A percentile compares a stretch with the other conserved stretches of the same genome.
phyloP scores from a whole-genome alignment of 2,113 vertebrate genomes.

The Euleptes europaea region DNA sequence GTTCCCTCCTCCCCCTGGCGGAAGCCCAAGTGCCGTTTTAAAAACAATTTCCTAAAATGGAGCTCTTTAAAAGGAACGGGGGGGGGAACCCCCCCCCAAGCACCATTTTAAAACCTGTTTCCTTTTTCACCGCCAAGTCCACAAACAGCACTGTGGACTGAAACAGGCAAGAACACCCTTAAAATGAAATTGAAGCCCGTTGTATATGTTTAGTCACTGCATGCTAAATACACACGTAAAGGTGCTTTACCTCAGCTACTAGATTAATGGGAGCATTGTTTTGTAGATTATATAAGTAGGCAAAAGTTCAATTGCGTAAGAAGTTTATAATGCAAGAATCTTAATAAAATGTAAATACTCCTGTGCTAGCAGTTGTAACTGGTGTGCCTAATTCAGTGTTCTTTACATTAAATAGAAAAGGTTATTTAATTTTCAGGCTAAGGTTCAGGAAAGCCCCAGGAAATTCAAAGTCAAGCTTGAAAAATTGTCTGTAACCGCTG shows the following conservation, averaged over 20 bases:
- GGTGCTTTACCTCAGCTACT: background rate
- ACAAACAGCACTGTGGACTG: too few species aligned
- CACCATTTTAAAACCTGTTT: too few species aligned
- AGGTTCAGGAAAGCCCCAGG: background rate
- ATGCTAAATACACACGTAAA: background rate
- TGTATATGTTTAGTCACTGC: too few species aligned
- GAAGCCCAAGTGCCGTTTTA: too few species aligned
- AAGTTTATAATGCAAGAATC: background rate
- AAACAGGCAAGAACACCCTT: too few species aligned
- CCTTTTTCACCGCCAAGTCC: too few species aligned
- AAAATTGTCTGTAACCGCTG: background rate
- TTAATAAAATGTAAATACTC: background rate
- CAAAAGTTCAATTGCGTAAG: background rate
- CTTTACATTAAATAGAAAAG: background rate
- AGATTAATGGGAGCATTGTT: background rate
- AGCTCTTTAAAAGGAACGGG: too few species aligned
- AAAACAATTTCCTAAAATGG: too few species aligned
- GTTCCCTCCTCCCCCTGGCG: too few species aligned
- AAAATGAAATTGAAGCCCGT: too few species aligned
- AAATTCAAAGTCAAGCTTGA: background rate
- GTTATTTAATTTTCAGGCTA: background rate
- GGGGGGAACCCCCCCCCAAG: too few species aligned
- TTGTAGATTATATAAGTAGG: background rate
- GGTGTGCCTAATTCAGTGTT: background rate
- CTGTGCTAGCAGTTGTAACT: background rate